Base-by-base conservation (phyloP, 1,140 invertebrate genomes). In the Trachymyrmex cornetzi region DNA sequence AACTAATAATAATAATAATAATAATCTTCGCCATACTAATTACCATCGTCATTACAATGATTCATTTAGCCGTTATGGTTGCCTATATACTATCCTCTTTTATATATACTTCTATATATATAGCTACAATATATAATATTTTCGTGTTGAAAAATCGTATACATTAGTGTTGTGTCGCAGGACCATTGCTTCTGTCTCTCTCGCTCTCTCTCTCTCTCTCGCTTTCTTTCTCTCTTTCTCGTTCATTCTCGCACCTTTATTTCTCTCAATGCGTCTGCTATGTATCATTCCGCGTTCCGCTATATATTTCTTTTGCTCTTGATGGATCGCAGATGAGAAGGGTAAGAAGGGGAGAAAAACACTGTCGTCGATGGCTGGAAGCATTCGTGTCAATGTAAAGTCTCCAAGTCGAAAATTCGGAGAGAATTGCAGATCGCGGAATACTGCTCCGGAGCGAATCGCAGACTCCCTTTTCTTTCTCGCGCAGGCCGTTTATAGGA, bases 101-200 rank as follows among this genome's bases (percentile, higher is more conserved):
- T 92, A 92, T 90, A 90, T 92, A 93, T 93, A 93, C 82, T 90
- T 93, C 88, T 94, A 94, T 95, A 94, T 94, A 92, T 95, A 95
- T 95, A 95, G 94, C 94, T 95, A 95, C 94, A 95, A 94, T 94
- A 95, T 95, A 95, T 94, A 93, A 93, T 94, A 94, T 95, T 95
- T 94, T 90, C 93, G 94, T 94, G 94, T 95, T 95, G 94, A 95
- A 95, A 95, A 95, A 95, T 95, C 95, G 95, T 95, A 95, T 95
- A 95, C 95, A 95, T 95, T 94, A 95, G 93, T 93, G 93, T 95
- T 95, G 93, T 94, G 93, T 94, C 90, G 93, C 93, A 95, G 92
- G 94, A 94, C 94, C 94, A 94, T 94, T 94, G 93, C 93, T 94
- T 95, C 92, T 79, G 74, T 77, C 87, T 89, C 85, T 72, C 30